phyloP scores from a whole-genome alignment of 1,140 invertebrate species.

The Saccostrea echinata region DNA sequence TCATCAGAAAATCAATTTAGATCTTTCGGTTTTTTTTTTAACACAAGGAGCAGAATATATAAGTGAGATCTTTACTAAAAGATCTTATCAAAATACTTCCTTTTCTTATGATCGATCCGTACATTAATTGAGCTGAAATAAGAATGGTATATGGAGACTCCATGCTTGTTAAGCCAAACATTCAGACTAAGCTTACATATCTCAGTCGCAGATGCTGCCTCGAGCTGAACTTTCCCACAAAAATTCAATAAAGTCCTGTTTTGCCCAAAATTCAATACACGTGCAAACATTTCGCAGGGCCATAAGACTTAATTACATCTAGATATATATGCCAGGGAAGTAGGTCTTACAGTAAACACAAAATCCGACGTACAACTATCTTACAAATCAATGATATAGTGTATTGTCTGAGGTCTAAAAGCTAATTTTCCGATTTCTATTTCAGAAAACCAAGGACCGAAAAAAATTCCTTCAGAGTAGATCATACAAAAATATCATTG shows the following conservation, averaged over 20 bases:
- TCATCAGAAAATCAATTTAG: background rate
- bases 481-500: too few species aligned
- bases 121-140: slow-evolving; percentile 7
- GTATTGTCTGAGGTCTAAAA: too few species aligned
- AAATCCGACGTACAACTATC: too few species aligned
- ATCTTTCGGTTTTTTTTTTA: background rate
- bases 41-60: background rate
- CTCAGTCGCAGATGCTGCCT: background rate
- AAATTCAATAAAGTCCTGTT: slow-evolving; percentile 2
- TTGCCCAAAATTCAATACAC: background rate
- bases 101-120: slow-evolving; percentile 3
- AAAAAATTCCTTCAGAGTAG: too few species aligned
- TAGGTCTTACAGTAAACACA: too few species aligned
- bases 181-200: background rate
- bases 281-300: slow-evolving; percentile 5
- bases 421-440: too few species aligned
- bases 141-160: background rate
- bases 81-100: background rate
- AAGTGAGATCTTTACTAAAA: background rate
- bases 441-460: too few species aligned
- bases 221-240: background rate
- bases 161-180: slow-evolving; percentile 12
- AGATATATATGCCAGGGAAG: background rate
- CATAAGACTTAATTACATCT: background rate
- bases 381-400: too few species aligned